A percentile compares a stretch with the other conserved stretches of the same genome.
Evolutionary conservation across 1,140 invertebrate genomes (phyloP).

Genomic region (Drosophila setifemur): DNA sequence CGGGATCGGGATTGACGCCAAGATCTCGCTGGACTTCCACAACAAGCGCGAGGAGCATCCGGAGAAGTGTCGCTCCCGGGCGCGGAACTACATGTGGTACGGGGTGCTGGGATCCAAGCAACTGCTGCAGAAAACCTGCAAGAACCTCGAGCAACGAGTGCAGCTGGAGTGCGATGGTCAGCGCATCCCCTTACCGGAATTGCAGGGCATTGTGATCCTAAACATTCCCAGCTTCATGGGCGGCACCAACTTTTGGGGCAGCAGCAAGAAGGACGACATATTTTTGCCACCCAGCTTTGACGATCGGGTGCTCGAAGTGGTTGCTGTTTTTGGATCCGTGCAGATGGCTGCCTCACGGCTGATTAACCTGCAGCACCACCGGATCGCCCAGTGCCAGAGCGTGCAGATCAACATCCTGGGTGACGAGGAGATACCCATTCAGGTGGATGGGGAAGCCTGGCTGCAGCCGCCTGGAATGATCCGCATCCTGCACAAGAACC

Average conservation of each 20-base stretch:
- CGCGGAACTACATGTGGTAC: conserved; percentile 99
- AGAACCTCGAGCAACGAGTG: conserved; percentile 97
- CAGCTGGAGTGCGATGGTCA: conserved; percentile 96
- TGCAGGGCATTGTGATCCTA: conserved; percentile 98
- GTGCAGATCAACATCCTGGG: conserved; percentile 97
- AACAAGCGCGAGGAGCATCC: conserved; percentile 99
- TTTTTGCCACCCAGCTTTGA: conserved; percentile 95
- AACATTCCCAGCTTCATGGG: conserved; percentile 99
- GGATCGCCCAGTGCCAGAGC: conserved; percentile 97
- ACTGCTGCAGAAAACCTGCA: conserved; percentile 94
- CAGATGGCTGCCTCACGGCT: conserved; percentile 98
- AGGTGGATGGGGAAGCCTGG: conserved; percentile 99
- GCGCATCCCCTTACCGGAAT: conserved; percentile 93
- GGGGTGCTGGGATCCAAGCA: conserved; percentile 97
- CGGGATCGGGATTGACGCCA: conserved; percentile 99
- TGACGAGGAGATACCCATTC: conserved; percentile 93
- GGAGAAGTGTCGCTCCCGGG: conserved; percentile 96
- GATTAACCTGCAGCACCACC: conserved; percentile 97
- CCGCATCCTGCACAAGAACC: conserved; percentile 97
- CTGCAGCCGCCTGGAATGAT: conserved; percentile 98
- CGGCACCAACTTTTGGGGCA: conserved; percentile 99
- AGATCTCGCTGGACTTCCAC: conserved; percentile 98
- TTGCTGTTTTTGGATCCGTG: conserved; percentile 97
- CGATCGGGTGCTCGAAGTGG: conserved; percentile 96
- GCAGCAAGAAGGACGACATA: conserved; percentile 92